These are phyloP conservation scores for Tetheella fluctuosa DNA, from an alignment of 2,888 invertebrate species.

Conservation along the genomic window DNA sequence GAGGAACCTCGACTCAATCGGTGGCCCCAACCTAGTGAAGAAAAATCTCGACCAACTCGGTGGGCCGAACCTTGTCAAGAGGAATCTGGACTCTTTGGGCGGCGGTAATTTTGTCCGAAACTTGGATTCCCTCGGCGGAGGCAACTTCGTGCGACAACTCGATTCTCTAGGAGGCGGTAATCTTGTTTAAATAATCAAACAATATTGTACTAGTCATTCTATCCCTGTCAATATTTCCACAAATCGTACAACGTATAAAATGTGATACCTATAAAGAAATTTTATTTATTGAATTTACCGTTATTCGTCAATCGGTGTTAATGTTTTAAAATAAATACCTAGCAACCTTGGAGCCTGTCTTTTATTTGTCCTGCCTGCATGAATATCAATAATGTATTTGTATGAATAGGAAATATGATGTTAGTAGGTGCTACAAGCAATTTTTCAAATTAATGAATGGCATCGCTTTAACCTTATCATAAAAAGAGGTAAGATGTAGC, in stretches of 20 bases:
- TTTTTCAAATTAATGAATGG: background rate
- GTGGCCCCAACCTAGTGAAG: slow-evolving; percentile 72
- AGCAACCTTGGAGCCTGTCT: slow-evolving; percentile 35
- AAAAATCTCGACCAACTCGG: slow-evolving; percentile 73
- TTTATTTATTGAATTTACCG: slow-evolving; percentile 45
- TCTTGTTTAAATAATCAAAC: slow-evolving; percentile 53
- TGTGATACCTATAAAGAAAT: slow-evolving; percentile 54
- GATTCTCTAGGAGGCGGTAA: slow-evolving; percentile 71
- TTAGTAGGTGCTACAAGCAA: no score
- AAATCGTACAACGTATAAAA: slow-evolving; percentile 48
- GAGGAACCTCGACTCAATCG: slow-evolving; percentile 68
- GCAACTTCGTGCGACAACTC: slow-evolving; percentile 74
- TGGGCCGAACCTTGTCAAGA: slow-evolving; percentile 71
- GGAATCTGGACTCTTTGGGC: slow-evolving; percentile 71
- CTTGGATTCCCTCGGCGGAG: slow-evolving; percentile 79
- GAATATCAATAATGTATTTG: background rate
- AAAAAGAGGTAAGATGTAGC: background rate
- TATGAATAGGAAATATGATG: background rate
- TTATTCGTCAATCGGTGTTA: slow-evolving; percentile 42
- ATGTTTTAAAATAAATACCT: slow-evolving; percentile 54
- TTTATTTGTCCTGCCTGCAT: background rate
- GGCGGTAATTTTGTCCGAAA: slow-evolving; percentile 75
- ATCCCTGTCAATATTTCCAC: slow-evolving; percentile 31
- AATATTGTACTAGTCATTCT: slow-evolving; percentile 28
- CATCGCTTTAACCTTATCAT: background rate